Base-by-base conservation (phyloP, 2,797 vertebrate species). In the Acanthurus tractus region DNA sequence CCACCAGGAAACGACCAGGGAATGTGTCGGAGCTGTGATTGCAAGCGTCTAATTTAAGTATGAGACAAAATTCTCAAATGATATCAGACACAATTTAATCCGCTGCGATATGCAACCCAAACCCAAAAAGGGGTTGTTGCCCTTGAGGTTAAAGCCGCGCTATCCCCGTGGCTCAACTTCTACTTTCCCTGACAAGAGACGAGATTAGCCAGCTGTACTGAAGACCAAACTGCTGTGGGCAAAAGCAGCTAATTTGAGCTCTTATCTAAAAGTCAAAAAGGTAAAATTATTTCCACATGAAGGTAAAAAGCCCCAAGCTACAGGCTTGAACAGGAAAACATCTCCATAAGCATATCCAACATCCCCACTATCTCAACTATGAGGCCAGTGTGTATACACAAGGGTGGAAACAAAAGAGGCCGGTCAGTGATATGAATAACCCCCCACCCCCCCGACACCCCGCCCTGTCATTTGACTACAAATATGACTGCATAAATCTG, bases 401-500 rank as follows among this genome's bases (percentile, higher is more conserved):
- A 59, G 53, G 14, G 44, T 22, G 44, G 63, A 72, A 70, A 85
- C 45, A 73, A 80, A 81, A 58, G 66, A 70, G 48, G 62, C 55
- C 14, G 8, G 50, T 76, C 34, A 18, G 59, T 58, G 46, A 78
- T 81, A 76, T 78, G 63, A 80, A 86, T 70, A 74, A 85, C 81
- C 54, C 57, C 49, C 29, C 25, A n/a, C 25, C 29, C 29, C 4
- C 29, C 23, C 17, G 71, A 52, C 44, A 68, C n/a, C 64, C 10
- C 69, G 65, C 63, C 70, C 78, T 84, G 73, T 85, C 86, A 91
- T 92, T 82, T 88, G 74, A 87, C 80, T 59, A 40, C 64, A 84
- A 77, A 89, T 77, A 82, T 81, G 84, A 82, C 82, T 83, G 78
- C 79, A 89, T 88, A 89, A 89, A 93, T 90, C 86, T 85, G 82